phyloP scores from a whole-genome alignment of 2,797 vertebrate species.

The Microchirus variegatus region DNA sequence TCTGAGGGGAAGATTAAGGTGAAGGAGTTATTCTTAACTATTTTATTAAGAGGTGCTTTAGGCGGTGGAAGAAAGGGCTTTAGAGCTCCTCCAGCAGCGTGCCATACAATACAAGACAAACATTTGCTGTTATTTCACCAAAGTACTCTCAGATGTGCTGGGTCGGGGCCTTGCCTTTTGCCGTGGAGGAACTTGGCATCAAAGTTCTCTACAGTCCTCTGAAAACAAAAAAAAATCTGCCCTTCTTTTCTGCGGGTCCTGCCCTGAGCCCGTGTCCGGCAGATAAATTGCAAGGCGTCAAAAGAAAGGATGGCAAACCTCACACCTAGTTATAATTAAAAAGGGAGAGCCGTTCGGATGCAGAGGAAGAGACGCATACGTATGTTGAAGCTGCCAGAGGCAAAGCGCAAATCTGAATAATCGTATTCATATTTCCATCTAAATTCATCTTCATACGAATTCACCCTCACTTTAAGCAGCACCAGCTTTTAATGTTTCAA shows the following conservation, averaged over 20 bases:
- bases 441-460: no score
- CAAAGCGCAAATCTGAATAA: not conserved
- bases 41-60: constrained; percentile 87
- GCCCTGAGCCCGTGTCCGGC: constrained; percentile 54
- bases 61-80: constrained; percentile 85
- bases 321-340: constrained; percentile 72
- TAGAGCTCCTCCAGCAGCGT: constrained; percentile 84
- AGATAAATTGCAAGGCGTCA: constrained; percentile 78
- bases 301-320: constrained; percentile 57
- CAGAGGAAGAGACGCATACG: not conserved
- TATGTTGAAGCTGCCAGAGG: not conserved
- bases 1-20: constrained; percentile 86
- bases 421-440: no score
- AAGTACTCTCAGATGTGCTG: constrained; percentile 86
- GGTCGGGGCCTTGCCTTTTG: constrained; percentile 65
- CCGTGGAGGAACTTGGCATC: constrained; percentile 77
- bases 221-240: constrained; percentile 74
- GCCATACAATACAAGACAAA: constrained; percentile 90
- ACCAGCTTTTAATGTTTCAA: not conserved
- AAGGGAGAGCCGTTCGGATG: constrained; percentile 1
- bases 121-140: constrained; percentile 88
- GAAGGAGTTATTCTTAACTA: constrained; percentile 86
- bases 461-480: no score
- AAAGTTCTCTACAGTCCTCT: constrained; percentile 71
- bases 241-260: constrained; percentile 66